Evolutionary conservation across 2,113 vertebrate genomes (phyloP).

Genomic region (Ondatra zibethicus): DNA sequence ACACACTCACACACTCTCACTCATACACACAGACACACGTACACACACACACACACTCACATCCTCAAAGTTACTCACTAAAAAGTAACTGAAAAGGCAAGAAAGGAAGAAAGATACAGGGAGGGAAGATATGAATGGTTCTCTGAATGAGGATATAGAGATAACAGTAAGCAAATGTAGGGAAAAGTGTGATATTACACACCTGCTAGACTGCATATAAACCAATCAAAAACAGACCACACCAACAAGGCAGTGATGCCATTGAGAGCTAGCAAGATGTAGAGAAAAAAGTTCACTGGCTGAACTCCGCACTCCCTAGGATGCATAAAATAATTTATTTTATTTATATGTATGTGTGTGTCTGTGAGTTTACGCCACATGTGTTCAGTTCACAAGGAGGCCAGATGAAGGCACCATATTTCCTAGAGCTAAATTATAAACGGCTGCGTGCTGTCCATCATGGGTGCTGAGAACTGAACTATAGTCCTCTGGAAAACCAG

Average conservation of each 20-base stretch:
- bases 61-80: not conserved
- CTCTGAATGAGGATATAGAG: not conserved
- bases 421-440: not conserved
- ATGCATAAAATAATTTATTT: not conserved
- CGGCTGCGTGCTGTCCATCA: not conserved
- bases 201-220: not conserved
- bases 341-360: not conserved
- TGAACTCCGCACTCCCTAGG: not conserved
- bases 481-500: not conserved
- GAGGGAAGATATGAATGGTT: not conserved
- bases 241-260: not conserved
- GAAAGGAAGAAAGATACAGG: not conserved
- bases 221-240: not conserved
- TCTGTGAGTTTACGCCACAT: not conserved
- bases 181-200: not conserved
- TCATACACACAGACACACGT: not conserved
- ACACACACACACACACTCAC: not conserved
- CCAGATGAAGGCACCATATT: not conserved
- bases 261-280: not conserved
- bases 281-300: too few relatives aligned
- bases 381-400: not conserved
- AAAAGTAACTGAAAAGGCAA: not conserved
- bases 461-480: not conserved
- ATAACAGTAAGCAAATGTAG: not conserved
- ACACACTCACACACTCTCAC: not conserved